A percentile compares a stretch with the other conserved stretches of the same genome.
These are phyloP conservation scores for Tychaedon coryphoeus DNA, from an alignment of 2,113 vertebrate genomes.

Conservation along the genomic window DNA sequence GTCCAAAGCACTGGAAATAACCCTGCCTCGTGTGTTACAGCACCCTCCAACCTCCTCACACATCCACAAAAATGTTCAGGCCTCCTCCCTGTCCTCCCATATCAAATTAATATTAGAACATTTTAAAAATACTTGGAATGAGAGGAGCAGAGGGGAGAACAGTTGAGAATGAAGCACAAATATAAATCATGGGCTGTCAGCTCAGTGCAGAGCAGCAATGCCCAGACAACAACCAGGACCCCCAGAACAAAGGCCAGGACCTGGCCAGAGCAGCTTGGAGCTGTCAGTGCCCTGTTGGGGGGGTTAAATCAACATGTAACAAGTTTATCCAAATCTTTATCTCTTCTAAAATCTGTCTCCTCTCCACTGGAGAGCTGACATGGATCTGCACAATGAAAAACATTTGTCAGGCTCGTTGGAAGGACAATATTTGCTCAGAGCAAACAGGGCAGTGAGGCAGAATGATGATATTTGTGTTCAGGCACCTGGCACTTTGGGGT, in stretches of 20 bases:
- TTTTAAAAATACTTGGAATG: constrained; percentile 11
- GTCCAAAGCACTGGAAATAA: neutral
- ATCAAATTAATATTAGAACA: constrained; percentile 16
- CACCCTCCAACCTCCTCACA: neutral
- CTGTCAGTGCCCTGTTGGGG: neutral
- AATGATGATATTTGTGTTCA: neutral
- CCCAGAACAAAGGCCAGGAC: neutral
- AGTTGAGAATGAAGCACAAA: constrained; percentile 34
- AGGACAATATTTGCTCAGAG: neutral
- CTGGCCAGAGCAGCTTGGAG: neutral
- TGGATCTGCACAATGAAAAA: neutral
- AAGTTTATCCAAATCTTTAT: neutral
- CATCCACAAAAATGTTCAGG: neutral
- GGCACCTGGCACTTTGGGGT: neutral
- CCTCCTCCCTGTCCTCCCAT: neutral
- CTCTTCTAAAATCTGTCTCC: neutral
- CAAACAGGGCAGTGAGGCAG: neutral
- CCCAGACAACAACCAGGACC: neutral
- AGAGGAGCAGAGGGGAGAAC: neutral
- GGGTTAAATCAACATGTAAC: neutral
- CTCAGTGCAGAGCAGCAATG: neutral
- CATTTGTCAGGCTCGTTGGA: neutral
- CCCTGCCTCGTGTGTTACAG: neutral
- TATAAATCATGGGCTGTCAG: neutral
- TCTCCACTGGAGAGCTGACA: neutral